These are phyloP conservation scores for Trichonephila clavata DNA, from an alignment of 1,140 invertebrate genomes.

Conservation along the genomic window DNA sequence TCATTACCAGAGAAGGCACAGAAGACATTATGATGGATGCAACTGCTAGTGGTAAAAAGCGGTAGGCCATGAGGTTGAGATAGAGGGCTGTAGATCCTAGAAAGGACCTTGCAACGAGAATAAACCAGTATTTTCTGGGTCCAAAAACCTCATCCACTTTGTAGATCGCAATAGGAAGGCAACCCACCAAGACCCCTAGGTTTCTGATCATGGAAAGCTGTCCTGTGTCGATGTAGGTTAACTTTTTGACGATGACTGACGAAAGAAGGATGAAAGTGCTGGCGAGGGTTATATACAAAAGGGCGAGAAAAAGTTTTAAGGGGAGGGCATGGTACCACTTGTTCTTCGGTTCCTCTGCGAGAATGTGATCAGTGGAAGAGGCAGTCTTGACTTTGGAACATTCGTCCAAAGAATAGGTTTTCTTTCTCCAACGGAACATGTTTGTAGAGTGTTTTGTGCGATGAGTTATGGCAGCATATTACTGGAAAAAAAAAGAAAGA, in stretches of 20 bases:
- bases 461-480: neutral
- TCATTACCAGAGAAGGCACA: constrained; percentile 93
- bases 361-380: neutral
- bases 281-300: constrained; percentile 5
- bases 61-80: constrained; percentile 83
- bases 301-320: neutral
- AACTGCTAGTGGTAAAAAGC: constrained; percentile 93
- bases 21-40: constrained; percentile 95
- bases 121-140: constrained; percentile 22
- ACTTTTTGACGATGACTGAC: constrained; percentile 53
- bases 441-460: neutral
- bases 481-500: neutral
- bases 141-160: neutral
- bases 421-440: neutral
- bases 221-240: constrained; percentile 25
- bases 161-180: constrained; percentile 39
- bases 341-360: neutral
- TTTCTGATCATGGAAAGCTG: constrained; percentile 51
- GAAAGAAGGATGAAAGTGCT: constrained; percentile 12
- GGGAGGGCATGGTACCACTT: neutral
- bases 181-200: neutral
- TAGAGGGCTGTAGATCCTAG: constrained; percentile 53
- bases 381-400: neutral
- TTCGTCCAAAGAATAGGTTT: neutral
- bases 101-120: neutral